Evolutionary conservation across 2,797 vertebrate genomes (phyloP).

Genomic region (Tachyglossus aculeatus): DNA sequence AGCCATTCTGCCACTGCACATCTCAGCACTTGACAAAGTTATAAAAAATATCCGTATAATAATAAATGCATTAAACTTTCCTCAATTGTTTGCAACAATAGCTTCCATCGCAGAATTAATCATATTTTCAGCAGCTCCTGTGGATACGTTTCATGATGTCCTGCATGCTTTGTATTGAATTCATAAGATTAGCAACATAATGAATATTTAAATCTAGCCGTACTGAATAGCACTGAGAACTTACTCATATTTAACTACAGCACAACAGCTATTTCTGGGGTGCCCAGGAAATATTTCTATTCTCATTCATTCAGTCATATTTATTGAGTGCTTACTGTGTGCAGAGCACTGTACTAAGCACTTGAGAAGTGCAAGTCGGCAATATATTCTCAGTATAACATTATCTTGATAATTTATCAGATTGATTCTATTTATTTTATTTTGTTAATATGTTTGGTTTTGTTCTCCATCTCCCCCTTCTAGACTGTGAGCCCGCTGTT

Average conservation of each 20-base stretch:
- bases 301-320: too few species aligned
- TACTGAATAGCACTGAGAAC: constrained; percentile 8
- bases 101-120: constrained; percentile 45
- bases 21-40: too few species aligned
- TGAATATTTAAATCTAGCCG: constrained; percentile 43
- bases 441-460: too few species aligned
- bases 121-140: constrained; percentile 43
- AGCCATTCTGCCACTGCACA: too few species aligned
- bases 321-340: too few species aligned
- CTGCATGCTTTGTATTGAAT: constrained; percentile 41
- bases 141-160: constrained; percentile 42
- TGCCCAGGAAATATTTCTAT: too few species aligned
- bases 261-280: constrained; percentile 15
- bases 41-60: constrained; percentile 43
- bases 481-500: too few species aligned
- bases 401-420: constrained; percentile 38
- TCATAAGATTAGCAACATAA: constrained; percentile 53
- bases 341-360: too few species aligned
- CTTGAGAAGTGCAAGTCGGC: too few species aligned
- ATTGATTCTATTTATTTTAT: too few species aligned
- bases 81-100: constrained; percentile 47
- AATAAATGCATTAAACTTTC: constrained; percentile 56
- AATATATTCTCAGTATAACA: background rate
- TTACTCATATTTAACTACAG: constrained; percentile 42
- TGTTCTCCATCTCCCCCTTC: too few species aligned